Percentiles rank a stretch among this genome's conserved stretches.
These are phyloP conservation scores for Junonia oenone DNA, from an alignment of 2,888 invertebrate species.

Conservation along the genomic window DNA sequence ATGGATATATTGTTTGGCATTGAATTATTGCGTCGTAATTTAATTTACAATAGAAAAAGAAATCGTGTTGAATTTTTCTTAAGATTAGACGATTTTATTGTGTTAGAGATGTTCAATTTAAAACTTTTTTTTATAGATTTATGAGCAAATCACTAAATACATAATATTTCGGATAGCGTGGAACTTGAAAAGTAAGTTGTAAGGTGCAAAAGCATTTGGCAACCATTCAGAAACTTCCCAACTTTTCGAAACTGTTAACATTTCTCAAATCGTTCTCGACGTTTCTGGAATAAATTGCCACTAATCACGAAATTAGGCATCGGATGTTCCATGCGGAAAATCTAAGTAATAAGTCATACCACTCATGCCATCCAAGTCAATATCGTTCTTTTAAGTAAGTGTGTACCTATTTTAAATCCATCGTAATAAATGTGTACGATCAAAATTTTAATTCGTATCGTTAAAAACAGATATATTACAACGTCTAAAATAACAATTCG, in stretches of 20 bases:
- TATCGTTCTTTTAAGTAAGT: too few relatives aligned
- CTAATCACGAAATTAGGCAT: neutral
- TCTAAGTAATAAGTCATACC: neutral
- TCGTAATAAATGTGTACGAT: neutral
- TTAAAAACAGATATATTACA: neutral
- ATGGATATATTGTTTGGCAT: neutral
- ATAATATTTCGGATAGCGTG: neutral
- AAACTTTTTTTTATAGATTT: neutral
- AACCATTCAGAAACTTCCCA: neutral
- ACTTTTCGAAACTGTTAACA: neutral
- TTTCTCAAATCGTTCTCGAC: neutral
- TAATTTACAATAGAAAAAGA: neutral
- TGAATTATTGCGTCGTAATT: neutral
- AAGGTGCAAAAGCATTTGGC: neutral
- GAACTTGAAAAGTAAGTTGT: neutral
- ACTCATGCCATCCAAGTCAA: too few relatives aligned
- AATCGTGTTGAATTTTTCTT: neutral
- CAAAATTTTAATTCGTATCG: neutral
- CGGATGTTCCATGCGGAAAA: neutral
- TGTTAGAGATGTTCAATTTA: neutral
- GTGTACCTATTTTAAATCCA: too few relatives aligned
- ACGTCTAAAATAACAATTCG: neutral
- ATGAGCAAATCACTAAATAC: neutral
- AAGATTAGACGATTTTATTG: neutral
- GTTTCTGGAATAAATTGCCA: neutral